phyloP scores from a whole-genome alignment of 2,113 vertebrate species.

The Plecturocebus donacophilus region DNA sequence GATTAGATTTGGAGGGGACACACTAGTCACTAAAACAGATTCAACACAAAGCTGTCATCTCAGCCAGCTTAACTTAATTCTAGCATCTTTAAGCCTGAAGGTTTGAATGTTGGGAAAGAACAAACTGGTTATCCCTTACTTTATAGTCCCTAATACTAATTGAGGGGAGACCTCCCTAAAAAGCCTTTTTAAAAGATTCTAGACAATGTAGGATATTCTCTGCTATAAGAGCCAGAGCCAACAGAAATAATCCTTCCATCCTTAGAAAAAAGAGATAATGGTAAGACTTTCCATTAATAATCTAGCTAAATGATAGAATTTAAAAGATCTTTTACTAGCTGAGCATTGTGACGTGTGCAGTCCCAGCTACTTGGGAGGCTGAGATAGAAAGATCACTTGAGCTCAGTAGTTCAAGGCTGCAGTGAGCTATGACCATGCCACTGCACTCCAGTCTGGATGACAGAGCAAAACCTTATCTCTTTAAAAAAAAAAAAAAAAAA shows the following conservation, averaged over 20 bases:
- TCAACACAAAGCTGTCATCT: neutral
- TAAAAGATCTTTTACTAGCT: neutral
- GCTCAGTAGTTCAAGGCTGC: no score
- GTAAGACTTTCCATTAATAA: slow-evolving; percentile 13
- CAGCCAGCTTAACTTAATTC: neutral
- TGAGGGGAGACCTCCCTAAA: neutral
- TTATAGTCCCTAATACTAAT: neutral
- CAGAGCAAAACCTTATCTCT: neutral
- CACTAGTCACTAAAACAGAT: neutral
- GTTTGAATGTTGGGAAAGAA: neutral
- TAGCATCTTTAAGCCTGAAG: neutral
- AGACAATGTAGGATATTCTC: neutral
- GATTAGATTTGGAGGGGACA: neutral
- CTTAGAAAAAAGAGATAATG: neutral
- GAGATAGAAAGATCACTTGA: no score
- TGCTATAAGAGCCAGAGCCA: neutral
- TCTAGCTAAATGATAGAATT: neutral
- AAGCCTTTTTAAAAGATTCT: neutral
- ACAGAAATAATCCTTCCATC: neutral
- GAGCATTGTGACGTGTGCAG: neutral
- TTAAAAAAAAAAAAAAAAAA: neutral
- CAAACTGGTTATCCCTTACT: neutral
- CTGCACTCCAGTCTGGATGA: neutral
- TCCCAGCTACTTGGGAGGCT: neutral
- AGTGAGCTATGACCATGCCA: no score